Base-by-base conservation (phyloP, 2,113 vertebrate genomes). In the Meleagris gallopavo region DNA sequence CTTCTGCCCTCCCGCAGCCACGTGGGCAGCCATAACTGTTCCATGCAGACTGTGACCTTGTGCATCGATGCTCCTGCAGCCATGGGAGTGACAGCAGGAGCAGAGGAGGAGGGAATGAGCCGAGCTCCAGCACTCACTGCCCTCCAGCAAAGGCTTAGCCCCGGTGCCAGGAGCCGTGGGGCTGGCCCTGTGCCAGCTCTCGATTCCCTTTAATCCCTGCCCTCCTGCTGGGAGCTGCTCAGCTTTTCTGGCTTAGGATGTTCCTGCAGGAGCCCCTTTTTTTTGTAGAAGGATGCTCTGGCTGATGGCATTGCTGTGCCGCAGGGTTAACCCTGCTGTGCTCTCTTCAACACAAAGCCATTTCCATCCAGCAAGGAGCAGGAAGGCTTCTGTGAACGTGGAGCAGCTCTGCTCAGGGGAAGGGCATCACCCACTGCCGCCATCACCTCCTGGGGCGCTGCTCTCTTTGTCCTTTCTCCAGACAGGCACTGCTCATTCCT, bases 321-420 rank as follows among this genome's bases (percentile, higher is more conserved):
- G 36, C 36, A n/a, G 72, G 15, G 16, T 72, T 78, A 62, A 81
- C 60, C 41, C 71, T 2, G 4, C 60, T 5, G 0, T 27, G 18
- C 34, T 11, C 52, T 36, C 25, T 13, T 32, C 17, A 0, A 1
- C 11, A 8, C 50, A 18, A 32, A 85, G 76, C 34, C 17, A 0
- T 14, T 46, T 5, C 0, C 2, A 12, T 13, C 27, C 41, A 34
- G 65, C 16, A 15, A 32, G 27, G 34, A 36, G 46, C 1, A 13
- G 43, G 75, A 70, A 67, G 73, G n/a, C 14, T 62, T 46, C 65
- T 15, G 6, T 4, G 29, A 22, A 30, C 0, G 0, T 16, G 45
- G 46, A 71, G 54, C 52, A 9, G 46, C 83, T 50, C 75, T 17
- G 64, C 67, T 57, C 52, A 15, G 79, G 25, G 25, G 50, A 52